Percentiles rank a stretch among this genome's conserved stretches.
Conservation (phyloP, 2,797 vertebrate species). For the Takifugu rubripes region DNA sequence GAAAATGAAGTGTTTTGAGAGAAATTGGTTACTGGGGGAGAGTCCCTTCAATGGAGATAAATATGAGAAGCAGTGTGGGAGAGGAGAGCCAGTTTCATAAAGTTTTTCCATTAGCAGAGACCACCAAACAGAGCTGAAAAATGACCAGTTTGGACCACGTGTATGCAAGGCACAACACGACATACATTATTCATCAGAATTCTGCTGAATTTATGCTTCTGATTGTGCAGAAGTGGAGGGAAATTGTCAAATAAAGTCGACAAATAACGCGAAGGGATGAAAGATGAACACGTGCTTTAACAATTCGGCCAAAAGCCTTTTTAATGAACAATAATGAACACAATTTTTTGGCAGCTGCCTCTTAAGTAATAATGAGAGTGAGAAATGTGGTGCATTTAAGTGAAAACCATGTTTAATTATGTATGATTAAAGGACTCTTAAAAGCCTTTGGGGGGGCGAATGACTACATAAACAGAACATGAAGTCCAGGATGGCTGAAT, state of each 20-base stretch:
- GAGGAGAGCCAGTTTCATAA: constrained; percentile 70
- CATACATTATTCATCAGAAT: constrained; percentile 29
- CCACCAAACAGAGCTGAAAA: constrained; percentile 63
- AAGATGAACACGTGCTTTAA: constrained; percentile 2
- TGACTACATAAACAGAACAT: constrained; percentile 74
- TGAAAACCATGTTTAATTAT: constrained; percentile 78
- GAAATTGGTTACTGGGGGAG: constrained; percentile 71
- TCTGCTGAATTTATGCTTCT: constrained; percentile 20
- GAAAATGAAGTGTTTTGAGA: constrained; percentile 79
- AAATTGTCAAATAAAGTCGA: constrained; percentile 5
- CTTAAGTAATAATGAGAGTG: constrained; percentile 77
- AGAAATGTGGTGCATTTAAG: constrained; percentile 74
- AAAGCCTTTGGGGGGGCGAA: constrained; percentile 71
- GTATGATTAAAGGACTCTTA: constrained; percentile 77
- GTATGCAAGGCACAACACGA: constrained; percentile 21
- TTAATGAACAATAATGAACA: constrained; percentile 51
- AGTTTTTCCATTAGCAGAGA: constrained; percentile 68
- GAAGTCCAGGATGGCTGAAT: constrained; percentile 61
- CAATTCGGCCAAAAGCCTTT: constrained; percentile 13
- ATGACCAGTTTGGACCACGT: constrained; percentile 48
- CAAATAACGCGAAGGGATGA: constrained; percentile 1
- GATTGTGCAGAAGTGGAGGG: constrained; percentile 2
- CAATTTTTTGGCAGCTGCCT: constrained; percentile 54
- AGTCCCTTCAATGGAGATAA: constrained; percentile 65
- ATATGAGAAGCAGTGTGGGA: constrained; percentile 74